These are phyloP conservation scores for Papilio protenor DNA, from an alignment of 2,888 invertebrate species.

Conservation along the genomic window DNA sequence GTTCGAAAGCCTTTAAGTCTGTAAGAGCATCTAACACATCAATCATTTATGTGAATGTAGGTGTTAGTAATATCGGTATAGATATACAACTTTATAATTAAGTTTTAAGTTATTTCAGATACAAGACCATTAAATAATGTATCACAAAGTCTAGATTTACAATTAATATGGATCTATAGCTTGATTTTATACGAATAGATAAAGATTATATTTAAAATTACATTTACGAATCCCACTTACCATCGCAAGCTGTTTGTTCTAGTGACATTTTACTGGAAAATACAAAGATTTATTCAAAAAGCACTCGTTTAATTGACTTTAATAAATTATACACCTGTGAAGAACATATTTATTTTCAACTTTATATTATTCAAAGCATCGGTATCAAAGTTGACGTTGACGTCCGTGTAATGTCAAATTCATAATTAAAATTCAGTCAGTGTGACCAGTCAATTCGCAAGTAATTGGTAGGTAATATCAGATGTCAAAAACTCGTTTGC, in stretches of 20 bases:
- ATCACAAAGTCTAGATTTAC: not conserved
- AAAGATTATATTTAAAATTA: not conserved
- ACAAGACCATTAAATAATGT: not conserved
- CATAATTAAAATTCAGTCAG: not conserved
- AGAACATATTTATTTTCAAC: constrained; percentile 24
- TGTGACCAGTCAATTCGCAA: not conserved
- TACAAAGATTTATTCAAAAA: constrained; percentile 3
- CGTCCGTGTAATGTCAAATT: not conserved
- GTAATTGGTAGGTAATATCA: not conserved
- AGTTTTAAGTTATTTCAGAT: not conserved
- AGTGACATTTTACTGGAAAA: constrained; percentile 85
- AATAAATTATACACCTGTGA: constrained; percentile 6
- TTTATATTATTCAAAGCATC: not conserved
- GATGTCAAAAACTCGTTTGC: not conserved
- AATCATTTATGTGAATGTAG: constrained; percentile 44
- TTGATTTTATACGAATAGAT: not conserved
- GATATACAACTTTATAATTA: too few species aligned
- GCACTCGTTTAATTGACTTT: not conserved
- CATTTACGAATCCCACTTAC: constrained; percentile 74
- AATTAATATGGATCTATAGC: not conserved
- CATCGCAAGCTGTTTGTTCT: constrained; percentile 96
- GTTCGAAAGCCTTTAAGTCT: constrained; percentile 99
- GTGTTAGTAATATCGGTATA: constrained; percentile 40
- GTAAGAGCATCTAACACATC: constrained; percentile 63
- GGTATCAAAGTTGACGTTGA: not conserved